Base-by-base conservation (phyloP, 1,140 invertebrate species). In the honey bee (Apis mellifera) region DNA sequence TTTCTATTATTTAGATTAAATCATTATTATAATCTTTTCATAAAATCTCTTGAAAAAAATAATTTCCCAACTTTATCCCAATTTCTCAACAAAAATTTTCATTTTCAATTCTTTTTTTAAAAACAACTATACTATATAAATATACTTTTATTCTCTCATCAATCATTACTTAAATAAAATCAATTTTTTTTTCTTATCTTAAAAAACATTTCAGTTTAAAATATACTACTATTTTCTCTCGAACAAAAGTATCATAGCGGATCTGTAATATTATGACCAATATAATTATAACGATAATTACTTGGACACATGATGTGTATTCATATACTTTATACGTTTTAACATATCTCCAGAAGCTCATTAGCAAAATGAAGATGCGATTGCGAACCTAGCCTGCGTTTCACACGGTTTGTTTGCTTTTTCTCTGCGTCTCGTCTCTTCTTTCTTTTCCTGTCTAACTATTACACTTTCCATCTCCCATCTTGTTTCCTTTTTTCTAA, bases 271-370 rank as follows among this genome's bases (percentile, higher is more conserved):
- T 78, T 78, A 68, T 62, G 48, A 62, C 57, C 57, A 2, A 70
- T 59, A 54, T 74, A 81, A 81, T 81, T 74, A 81, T 66, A 71
- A 71, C 23, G 50, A 59, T 75, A 81, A 81, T 81, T 81, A 42
- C 78, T 42, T 42, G 21, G 57, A 11, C 48, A 78, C 76, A 48
- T 52, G 57, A 23, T 42, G n/a, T 48, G 69, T 42, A 42, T 73
- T 26, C 23, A 26, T n/a, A 69, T n/a, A 69, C 50, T 73, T 64
- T 73, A 79, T 59, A 59, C 59, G 21, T 70, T 69, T 59, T 65
- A 42, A 70, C 66, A 65, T 52, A 72, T 62, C 69, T 73, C 69
- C 59, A 79, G 78, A 15, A 59, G 78, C 78, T 79, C 78, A 69
- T 79, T 79, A 79, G 54, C 69, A 50, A 79, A 79, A 64, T 79